Percentiles rank a stretch among this genome's conserved stretches.
Evolutionary conservation across 2,797 vertebrate genomes (phyloP).

Genomic region (Champsocephalus esox): DNA sequence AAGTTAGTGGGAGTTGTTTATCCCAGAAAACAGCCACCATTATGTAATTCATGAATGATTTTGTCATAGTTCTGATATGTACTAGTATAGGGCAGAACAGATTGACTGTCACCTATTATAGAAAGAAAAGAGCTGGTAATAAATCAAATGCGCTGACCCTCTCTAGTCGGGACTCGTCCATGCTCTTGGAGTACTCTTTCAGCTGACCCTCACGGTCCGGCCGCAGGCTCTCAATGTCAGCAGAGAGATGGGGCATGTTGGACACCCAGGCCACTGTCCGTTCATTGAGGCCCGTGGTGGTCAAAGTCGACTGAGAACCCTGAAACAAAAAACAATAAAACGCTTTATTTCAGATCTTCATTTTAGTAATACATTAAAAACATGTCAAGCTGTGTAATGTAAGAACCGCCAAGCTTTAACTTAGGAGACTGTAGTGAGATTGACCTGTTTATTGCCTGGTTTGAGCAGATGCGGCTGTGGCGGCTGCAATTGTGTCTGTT

Average conservation of each 20-base stretch:
- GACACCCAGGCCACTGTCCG: constrained; percentile 98
- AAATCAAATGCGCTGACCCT: constrained; percentile 83
- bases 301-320: constrained; percentile 92
- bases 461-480: constrained; percentile 88
- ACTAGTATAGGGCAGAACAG: background rate
- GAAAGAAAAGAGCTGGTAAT: background rate
- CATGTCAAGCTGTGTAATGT: background rate
- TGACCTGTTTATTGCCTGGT: constrained; percentile 92
- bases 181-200: constrained; percentile 97
- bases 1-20: constrained; percentile 32
- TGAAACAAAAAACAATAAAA: constrained; percentile 50
- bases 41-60: constrained; percentile 18
- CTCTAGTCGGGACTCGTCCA: constrained; percentile 97
- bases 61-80: constrained; percentile 8
- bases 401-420: background rate
- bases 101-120: background rate
- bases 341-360: background rate
- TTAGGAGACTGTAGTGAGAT: background rate
- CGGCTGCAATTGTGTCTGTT: constrained; percentile 77
- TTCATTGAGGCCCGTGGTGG: constrained; percentile 90
- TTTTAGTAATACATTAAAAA: background rate
- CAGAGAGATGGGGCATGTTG: constrained; percentile 98
- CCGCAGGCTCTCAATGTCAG: constrained; percentile 96
- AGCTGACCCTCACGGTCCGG: constrained; percentile 95
- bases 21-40: constrained; percentile 1